Evolutionary conservation across 2,797 vertebrate genomes (phyloP), one percentile per base, ranked within the genome.

Genomic region (Etheostoma perlongum): DNA sequence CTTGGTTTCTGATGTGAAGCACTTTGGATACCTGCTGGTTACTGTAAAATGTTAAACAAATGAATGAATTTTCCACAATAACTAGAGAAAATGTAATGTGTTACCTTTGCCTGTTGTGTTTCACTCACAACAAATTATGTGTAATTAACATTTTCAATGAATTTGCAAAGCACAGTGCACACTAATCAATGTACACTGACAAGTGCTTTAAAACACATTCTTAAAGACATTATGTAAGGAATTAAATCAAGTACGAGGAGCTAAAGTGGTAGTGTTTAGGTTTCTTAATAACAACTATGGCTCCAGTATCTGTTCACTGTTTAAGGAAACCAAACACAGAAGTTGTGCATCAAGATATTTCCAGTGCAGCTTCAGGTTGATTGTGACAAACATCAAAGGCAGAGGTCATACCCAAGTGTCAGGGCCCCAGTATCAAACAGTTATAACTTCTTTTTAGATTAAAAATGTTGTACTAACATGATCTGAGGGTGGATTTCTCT

Each of bases 391-490:
- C 84, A 82, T 88, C 84, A 87, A 84, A 89, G 57, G 78, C 49
- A 49, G 70, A 79, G 84, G 87, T 85, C 81, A 72, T 21, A 59
- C 70, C 72, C 60, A 2, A 49, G 73, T 76, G 84, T 86, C 87
- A 55, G 62, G n/a, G 53, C 74, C 58, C 61, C 47, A 0, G 18
- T 70, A 69, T 88, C 81, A 86, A 85, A 86, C 88, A 48, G 6
- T 62, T 73, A 33, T 60, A 73, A 72, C 84, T 79, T 87, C 74
- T 68, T 78, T 86, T 82, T 64, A 62, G 77, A 83, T 88, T 82
- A 65, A 19, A 79, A 65, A 74, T 79, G 69, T 74, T 75, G 67
- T 67, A 30, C 33, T 19, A 52, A 73, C 52, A 60, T 71, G 74
- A 82, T 81, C 71, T 21, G 51, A 72, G 49, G 82, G 58, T 55